Base-by-base conservation (phyloP, 2,888 invertebrate species). In the Macropis europaea region DNA sequence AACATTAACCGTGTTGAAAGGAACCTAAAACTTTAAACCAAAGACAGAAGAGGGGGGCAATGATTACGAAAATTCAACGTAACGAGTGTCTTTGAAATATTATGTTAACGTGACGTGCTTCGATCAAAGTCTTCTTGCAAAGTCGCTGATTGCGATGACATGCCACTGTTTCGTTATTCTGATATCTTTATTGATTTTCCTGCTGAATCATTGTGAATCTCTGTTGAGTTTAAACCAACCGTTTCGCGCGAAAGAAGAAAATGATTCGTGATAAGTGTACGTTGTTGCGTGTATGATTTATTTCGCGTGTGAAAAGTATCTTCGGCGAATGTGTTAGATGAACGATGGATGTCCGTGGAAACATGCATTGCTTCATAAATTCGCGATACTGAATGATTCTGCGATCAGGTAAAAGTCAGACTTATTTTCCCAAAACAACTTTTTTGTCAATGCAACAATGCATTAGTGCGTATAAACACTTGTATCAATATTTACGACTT, bases 381-480 rank as follows among this genome's bases (percentile, higher is more conserved):
- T 71, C 28, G 59, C 38, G 43, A 43, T 68, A 59, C 67, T 75
- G 77, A 74, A 76, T 81, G 79, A 77, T 68, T 77, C 71, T 73
- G 57, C 77, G 43, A 69, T 78, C 82, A 82, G 79, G 80, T 76
- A 68, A 73, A 66, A 17, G 36, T 47, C 28, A 5, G 1, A 15
- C 2, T n/a, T n/a, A n/a, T n/a, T n/a, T n/a, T n/a, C n/a, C n/a
- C n/a, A n/a, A 38, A n/a, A 6, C 26, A 3, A 26, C 2, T 24
- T 24, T 45, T 26, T 26, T 28, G 0, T 5, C 26, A 13, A n/a
- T n/a, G n/a, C n/a, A n/a, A n/a, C n/a, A n/a, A n/a, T n/a, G n/a
- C n/a, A n/a, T n/a, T n/a, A n/a, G n/a, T n/a, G n/a, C n/a, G n/a
- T n/a, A n/a, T n/a, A n/a, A n/a, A n/a, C n/a, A n/a, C n/a, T n/a